Conservation (phyloP, 2,113 vertebrate genomes). For the Neofelis nebulosa region DNA sequence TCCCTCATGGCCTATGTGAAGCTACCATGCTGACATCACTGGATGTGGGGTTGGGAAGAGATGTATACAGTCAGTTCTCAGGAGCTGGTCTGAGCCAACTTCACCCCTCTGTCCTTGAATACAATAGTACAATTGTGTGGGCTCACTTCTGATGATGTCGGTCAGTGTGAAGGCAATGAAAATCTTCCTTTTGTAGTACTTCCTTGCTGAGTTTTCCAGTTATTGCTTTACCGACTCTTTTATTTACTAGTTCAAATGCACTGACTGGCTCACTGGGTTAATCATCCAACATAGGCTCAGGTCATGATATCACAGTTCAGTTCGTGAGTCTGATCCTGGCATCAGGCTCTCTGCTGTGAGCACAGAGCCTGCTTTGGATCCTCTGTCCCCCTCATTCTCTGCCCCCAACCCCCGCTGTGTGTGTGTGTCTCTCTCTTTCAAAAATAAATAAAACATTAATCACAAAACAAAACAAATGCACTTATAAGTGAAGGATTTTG, state of each 20-base stretch:
- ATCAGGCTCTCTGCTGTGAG: too few relatives aligned
- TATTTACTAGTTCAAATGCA: neutral
- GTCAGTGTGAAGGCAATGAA: neutral
- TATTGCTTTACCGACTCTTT: neutral
- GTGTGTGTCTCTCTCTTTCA: too few relatives aligned
- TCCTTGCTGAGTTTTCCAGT: neutral
- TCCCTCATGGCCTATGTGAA: neutral
- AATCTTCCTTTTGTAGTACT: neutral
- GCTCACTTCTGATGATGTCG: neutral
- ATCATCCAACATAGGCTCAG: too few relatives aligned
- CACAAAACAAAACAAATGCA: neutral
- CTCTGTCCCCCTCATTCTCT: too few relatives aligned
- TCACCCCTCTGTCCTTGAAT: neutral
- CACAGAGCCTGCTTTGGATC: too few relatives aligned
- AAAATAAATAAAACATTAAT: too few relatives aligned
- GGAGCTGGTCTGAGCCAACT: neutral
- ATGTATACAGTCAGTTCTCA: neutral
- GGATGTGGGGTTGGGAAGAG: neutral
- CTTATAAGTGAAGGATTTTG: neutral
- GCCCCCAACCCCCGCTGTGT: too few relatives aligned
- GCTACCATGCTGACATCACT: neutral
- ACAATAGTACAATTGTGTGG: neutral
- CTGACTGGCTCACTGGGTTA: neutral
- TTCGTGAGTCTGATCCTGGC: too few relatives aligned
- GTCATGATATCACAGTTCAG: too few relatives aligned